Conservation (phyloP, 2,888 invertebrate species). For the Spodoptera picta region DNA sequence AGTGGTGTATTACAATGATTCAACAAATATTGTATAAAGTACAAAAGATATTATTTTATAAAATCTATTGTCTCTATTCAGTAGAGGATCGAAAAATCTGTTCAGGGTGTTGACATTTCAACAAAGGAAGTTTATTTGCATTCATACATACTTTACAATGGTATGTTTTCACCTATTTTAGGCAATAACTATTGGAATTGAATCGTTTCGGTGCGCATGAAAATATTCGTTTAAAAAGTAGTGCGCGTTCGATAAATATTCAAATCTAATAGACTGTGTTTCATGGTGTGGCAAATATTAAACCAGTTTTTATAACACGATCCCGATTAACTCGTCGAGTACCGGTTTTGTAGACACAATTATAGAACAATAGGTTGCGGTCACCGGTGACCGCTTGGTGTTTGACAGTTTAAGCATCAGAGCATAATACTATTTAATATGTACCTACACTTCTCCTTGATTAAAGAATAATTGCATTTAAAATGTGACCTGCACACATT, state of each 20-base stretch:
- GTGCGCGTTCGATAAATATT: constrained; percentile 21
- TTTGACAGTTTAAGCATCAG: too few relatives aligned
- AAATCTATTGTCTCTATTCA: constrained; percentile 16
- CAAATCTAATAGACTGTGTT: constrained; percentile 8
- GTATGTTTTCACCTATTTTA: constrained; percentile 16
- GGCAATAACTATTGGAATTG: constrained; percentile 11
- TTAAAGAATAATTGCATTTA: constrained; percentile 17
- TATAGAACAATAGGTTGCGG: too few relatives aligned
- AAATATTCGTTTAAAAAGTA: constrained; percentile 10
- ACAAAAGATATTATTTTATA: constrained; percentile 9
- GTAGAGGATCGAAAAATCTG: constrained; percentile 23
- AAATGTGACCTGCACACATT: constrained; percentile 24
- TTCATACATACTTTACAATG: constrained; percentile 7
- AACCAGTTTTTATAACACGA: neutral
- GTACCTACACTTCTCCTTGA: neutral
- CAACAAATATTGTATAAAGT: neutral
- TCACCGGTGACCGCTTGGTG: too few relatives aligned
- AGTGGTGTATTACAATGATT: too few relatives aligned
- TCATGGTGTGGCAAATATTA: neutral
- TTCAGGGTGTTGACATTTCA: constrained; percentile 10
- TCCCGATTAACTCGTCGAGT: too few relatives aligned
- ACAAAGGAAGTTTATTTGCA: constrained; percentile 26
- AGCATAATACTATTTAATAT: neutral
- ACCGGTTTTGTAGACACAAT: too few relatives aligned
- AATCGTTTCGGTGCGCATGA: constrained; percentile 1